A percentile compares a stretch with the other conserved stretches of the same genome.
Conservation (phyloP, 2,888 invertebrate species). For the Nudaria mundana region DNA sequence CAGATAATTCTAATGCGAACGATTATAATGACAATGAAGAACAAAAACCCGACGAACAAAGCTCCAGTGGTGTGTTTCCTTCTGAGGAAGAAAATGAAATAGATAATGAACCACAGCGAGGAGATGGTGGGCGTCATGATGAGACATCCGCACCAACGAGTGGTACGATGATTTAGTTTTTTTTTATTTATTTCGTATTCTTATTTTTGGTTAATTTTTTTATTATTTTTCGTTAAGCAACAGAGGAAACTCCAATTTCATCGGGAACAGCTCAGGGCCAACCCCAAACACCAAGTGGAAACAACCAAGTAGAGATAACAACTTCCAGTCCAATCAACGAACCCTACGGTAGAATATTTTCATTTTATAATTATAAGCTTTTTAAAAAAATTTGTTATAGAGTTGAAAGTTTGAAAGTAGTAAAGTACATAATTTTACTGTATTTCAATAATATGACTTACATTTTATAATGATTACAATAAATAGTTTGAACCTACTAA, state of each 20-base stretch:
- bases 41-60: not conserved
- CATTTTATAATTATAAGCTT: not conserved
- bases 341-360: not conserved
- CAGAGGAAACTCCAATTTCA: not conserved
- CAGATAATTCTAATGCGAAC: not conserved
- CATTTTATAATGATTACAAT: no score
- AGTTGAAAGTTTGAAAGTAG: not conserved
- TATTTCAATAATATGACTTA: no score
- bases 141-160: not conserved
- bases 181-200: not conserved
- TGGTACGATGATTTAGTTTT: not conserved
- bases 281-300: not conserved
- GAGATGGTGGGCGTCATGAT: slow-evolving; percentile 5
- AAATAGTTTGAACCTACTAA: no score
- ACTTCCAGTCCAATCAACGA: not conserved
- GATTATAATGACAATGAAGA: not conserved
- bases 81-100: not conserved
- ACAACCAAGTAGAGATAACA: not conserved
- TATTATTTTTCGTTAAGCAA: not conserved
- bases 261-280: not conserved
- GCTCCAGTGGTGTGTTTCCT: not conserved
- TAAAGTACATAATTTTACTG: no score
- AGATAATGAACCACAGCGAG: slow-evolving; percentile 1
- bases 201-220: no score
- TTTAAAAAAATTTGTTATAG: no score